phyloP scores from a whole-genome alignment of 1,140 invertebrate species.

The Drosophila sp. region DNA sequence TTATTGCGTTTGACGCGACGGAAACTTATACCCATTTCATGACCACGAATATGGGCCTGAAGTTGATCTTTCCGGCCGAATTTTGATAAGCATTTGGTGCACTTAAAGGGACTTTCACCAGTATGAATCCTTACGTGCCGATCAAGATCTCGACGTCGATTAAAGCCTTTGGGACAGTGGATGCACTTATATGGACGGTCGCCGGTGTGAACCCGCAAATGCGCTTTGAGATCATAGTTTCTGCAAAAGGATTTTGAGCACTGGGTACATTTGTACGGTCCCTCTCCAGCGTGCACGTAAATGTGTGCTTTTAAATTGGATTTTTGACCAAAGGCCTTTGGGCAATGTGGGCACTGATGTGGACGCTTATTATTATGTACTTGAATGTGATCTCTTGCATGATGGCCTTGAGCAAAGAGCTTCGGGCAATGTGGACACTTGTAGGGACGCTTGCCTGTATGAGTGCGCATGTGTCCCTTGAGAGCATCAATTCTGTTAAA shows the following conservation, averaged over 20 bases:
- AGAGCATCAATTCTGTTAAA: constrained; percentile 15
- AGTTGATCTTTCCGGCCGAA: constrained; percentile 25
- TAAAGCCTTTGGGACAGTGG: constrained; percentile 13
- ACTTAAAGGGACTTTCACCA: constrained; percentile 22
- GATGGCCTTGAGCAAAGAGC: constrained; percentile 23
- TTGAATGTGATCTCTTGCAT: constrained; percentile 23
- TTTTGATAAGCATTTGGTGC: background rate
- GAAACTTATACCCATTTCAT: background rate
- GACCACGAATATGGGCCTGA: background rate
- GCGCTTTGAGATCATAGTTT: constrained; percentile 28
- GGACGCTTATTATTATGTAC: constrained; percentile 16
- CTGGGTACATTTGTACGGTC: constrained; percentile 18
- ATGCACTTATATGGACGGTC: constrained; percentile 19
- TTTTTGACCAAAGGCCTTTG: constrained; percentile 26
- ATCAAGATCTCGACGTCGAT: constrained; percentile 23
- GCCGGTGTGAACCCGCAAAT: constrained; percentile 14
- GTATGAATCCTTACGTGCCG: constrained; percentile 28
- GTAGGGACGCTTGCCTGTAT: constrained; percentile 22
- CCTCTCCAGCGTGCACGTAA: background rate
- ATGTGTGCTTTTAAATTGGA: constrained; percentile 32
- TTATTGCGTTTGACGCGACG: background rate
- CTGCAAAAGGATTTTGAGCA: constrained; percentile 8
- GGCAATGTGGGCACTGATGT: constrained; percentile 38
- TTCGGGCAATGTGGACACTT: constrained; percentile 25
- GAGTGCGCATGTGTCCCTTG: constrained; percentile 1